Base-by-base conservation (phyloP, 1,140 invertebrate species). In the Anoplolepis gracilipes region DNA sequence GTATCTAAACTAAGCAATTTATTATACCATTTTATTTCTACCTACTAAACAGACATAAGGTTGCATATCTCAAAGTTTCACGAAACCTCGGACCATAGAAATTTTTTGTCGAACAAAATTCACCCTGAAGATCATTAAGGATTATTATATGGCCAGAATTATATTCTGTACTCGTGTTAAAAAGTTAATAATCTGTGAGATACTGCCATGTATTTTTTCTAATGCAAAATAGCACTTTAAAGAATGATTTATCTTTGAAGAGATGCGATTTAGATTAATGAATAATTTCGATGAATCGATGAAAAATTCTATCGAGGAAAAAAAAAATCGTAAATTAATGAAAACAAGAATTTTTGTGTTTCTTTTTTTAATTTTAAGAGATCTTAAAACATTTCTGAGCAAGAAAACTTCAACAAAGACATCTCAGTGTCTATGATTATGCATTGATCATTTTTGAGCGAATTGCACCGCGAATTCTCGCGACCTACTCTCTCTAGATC, bases 1-100 rank as follows among this genome's bases (percentile, higher is more conserved):
- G 42, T n/a, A 55, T 36, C 62, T 55, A 67, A 78, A 67, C 75
- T 30, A n/a, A n/a, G 36, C 59, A 64, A 19, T 79, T 78, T 30
- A 65, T 28, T 33, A 25, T 77, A 25, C 13, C 28, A 33, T 53
- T 65, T 36, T n/a, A 33, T 53, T 65, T 36, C 28, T 53, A 57
- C 5, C 39, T 49, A 25, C 49, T n/a, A 13, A 64, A 22, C 28
- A 46, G 22, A 64, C 30, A 22, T 62, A 64, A 19, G 0, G 62
- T 62, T 6, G 25, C 36, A 30, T 25, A 36, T 61, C n/a, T n/a
- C 10, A 6, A 77, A 77, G 25, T 77, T 64, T 62, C 28, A 64
- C 46, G 39, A 64, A 64, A 77, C 19, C 16, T 62, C 6, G 2
- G 6, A 42, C 19, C 36, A 30, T 16, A 3, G 22, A 62, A 62